Evolutionary conservation across 2,797 vertebrate species (phyloP), one percentile per base, ranked within the genome.

Genomic region (Eupleurogrammus muticus): DNA sequence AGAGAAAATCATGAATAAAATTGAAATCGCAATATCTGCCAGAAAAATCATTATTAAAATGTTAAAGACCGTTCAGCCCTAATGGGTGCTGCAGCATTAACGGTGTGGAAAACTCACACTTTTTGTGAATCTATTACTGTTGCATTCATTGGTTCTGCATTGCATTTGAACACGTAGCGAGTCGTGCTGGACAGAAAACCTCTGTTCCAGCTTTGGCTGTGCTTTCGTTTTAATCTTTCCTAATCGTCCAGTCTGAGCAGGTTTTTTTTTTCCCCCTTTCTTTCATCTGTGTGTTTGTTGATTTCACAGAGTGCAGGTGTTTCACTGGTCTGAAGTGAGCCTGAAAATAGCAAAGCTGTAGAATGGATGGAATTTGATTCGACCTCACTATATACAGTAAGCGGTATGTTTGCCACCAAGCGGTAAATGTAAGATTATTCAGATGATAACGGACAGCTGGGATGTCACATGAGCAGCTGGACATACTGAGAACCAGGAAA

Each of bases 401-500:
- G 51, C 40, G 40, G 16, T 12, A 21, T 12, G 44, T 47, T 50
- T 49, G 34, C 24, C 21, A 34, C 21, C 16, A 7, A 1, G n/a
- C 14, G 46, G 6, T 21, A 20, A 32, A 14, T 24, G n/a, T 16
- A 23, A 38, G 23, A 49, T 34, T 46, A 40, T 2, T 16, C 14
- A 14, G 10, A 49, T 28, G 5, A 32, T 38, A 32, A 61, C 17
- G 13, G 17, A 60, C 21, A 13, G 0, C 21, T 76, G 56, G 36
- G 44, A 70, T 9, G 17, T 57, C 5, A 47, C 5, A 1, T 21
- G 19, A 55, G 17, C 36, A n/a, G 7, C 53, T 17, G 49, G 28
- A 56, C 48, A 32, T 24, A 70, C 36, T 66, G 58, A 67, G 62
- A 77, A 70, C 13, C 16, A 19, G 5, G 7, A 8, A 32, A 1